Conservation (phyloP, 30 jellyfish, hydroid and myxozoan species). For the Chironex yamaguchii region DNA sequence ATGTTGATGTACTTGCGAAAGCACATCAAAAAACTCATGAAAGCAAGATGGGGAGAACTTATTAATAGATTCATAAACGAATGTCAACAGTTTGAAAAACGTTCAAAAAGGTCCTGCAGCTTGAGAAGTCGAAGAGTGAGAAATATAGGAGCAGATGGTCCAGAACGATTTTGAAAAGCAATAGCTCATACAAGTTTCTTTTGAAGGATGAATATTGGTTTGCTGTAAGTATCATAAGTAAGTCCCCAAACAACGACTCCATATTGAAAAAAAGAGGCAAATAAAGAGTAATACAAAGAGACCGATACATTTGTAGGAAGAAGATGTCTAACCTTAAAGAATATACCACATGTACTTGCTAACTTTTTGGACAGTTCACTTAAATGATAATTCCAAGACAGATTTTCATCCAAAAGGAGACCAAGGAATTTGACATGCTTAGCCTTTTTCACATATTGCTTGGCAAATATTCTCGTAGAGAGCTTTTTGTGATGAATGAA, state of each 20-base stretch:
- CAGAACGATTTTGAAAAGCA: slow-evolving; percentile 6
- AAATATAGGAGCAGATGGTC: slow-evolving; percentile 19
- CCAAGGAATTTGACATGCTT: slow-evolving; percentile 44
- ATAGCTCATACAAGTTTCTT: slow-evolving; percentile 41
- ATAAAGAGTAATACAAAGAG: slow-evolving; percentile 8
- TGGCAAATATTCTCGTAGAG: too few species aligned
- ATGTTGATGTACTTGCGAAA: not conserved
- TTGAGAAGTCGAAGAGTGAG: slow-evolving; percentile 10
- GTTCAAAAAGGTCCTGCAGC: slow-evolving; percentile 15
- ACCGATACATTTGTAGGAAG: slow-evolving; percentile 5
- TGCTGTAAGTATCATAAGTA: slow-evolving; percentile 9
- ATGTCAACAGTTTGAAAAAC: not conserved
- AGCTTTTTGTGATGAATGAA: slow-evolving; percentile 31
- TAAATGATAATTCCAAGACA: slow-evolving; percentile 40
- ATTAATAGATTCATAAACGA: slow-evolving; percentile 17
- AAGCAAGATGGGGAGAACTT: slow-evolving; percentile 19
- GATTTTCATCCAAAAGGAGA: slow-evolving; percentile 39
- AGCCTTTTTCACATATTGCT: too few species aligned
- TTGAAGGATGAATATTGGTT: slow-evolving; percentile 33
- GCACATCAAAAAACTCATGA: slow-evolving; percentile 1
- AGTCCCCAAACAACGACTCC: slow-evolving; percentile 38
- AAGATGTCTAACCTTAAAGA: slow-evolving; percentile 37
- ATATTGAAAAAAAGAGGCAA: slow-evolving; percentile 24
- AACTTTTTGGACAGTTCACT: slow-evolving; percentile 50
- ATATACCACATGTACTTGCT: slow-evolving; percentile 57